Base-by-base conservation (phyloP, 1,140 invertebrate genomes). In the Popillia japonica region DNA sequence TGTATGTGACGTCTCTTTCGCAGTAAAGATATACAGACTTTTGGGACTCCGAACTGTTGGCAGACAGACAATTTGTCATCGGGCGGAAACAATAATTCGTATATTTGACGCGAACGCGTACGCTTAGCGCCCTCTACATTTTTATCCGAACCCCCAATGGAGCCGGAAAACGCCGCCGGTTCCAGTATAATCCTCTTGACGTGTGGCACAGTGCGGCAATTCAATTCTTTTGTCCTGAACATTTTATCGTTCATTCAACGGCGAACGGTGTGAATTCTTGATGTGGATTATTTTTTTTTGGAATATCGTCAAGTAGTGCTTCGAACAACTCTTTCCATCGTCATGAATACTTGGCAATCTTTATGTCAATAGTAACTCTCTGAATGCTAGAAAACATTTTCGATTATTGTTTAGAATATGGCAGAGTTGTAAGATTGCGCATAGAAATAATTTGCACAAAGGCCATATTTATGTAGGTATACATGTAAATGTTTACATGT, bases 51-150 rank as follows among this genome's bases (percentile, higher is more conserved):
- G 22, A 68, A 68, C 20, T 22, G 61, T 68, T n/a, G 27, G 61
- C 61, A 14, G 61, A 34, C 20, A 34, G 61, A 68, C 61, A 68
- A 68, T 34, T 68, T 68, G 27, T 68, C 61, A 68, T 68, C 61
- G 61, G 61, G 22, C 27, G 61, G 61, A 68, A 68, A 68, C 61
- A 68, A 68, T 68, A 68, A 68, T 68, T 68, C 61, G 61, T 68
- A 68, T 22, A 34, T 68, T 68, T 68, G 61, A 68, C 61, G 44
- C 44, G 20, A 34, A 20, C 20, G 61, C 27, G 22, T 68, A 34
- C 20, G 27, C 61, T 34, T 68, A 34, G 61, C 61, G 61, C 61
- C 61, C 61, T 68, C 22, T 23, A 68, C 61, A 68, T 68, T 68
- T 68, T 34, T 22, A 68, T 68, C 14, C 22, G 61, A 27, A 34